phyloP scores from a whole-genome alignment of 2,113 vertebrate species.

The Oophaga pumilio region DNA sequence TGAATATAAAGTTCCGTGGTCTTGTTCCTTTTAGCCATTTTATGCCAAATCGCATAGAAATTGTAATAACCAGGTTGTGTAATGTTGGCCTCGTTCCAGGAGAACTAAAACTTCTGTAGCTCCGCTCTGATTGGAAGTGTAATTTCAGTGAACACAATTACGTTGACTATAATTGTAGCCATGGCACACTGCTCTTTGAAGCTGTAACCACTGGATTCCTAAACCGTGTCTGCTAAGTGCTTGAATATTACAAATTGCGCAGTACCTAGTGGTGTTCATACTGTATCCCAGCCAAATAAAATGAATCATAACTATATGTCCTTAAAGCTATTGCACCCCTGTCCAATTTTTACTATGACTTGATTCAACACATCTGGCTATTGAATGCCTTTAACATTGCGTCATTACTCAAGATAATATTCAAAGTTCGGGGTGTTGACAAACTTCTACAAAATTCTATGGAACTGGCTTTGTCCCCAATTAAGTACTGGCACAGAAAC shows the following conservation, averaged over 20 bases:
- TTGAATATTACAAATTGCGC: neutral
- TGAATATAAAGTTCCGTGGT: neutral
- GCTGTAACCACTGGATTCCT: neutral
- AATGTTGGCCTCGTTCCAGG: neutral
- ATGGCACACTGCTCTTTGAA: neutral
- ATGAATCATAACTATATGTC: conserved; percentile 23
- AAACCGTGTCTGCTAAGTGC: neutral
- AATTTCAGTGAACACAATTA: neutral
- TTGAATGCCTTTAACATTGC: conserved; percentile 52
- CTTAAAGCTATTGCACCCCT: conserved; percentile 14
- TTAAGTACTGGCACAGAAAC: neutral
- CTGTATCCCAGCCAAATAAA: conserved; percentile 12
- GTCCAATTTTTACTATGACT: conserved; percentile 38
- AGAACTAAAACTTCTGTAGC: neutral
- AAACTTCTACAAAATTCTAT: conserved; percentile 57
- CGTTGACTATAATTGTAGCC: neutral
- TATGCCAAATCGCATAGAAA: neutral
- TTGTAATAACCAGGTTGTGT: neutral
- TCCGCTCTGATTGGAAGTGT: neutral
- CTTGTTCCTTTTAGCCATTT: neutral
- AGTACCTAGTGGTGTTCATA: neutral
- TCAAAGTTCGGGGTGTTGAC: conserved; percentile 56
- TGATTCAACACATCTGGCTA: conserved; percentile 57
- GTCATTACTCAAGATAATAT: conserved; percentile 56
- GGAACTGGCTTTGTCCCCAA: neutral